Evolutionary conservation across 53 echinoderm and acorn worm genomes (phyloP).

Genomic region (Arbacia lixula): DNA sequence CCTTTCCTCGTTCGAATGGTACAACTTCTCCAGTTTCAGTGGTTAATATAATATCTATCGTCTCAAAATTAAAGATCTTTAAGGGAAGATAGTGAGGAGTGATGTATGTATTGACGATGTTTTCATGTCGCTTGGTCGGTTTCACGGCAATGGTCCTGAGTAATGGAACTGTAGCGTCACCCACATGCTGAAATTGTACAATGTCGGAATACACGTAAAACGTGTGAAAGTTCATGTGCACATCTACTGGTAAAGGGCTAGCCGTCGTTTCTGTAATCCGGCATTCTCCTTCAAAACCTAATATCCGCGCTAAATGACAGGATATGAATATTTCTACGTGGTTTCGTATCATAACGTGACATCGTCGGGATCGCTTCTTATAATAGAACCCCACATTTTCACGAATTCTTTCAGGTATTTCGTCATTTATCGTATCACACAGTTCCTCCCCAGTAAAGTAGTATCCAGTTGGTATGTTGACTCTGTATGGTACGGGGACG

Average conservation of each 20-base stretch:
- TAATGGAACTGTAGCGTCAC: slow-evolving; percentile 66
- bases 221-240: slow-evolving; percentile 56
- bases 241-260: slow-evolving; percentile 49
- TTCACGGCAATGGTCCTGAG: slow-evolving; percentile 46
- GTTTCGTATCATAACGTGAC: neutral
- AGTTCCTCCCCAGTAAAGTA: slow-evolving; percentile 13
- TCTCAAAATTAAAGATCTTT: slow-evolving; percentile 54
- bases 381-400: neutral
- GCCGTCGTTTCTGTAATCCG: neutral
- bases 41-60: slow-evolving; percentile 73
- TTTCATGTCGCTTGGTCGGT: slow-evolving; percentile 14
- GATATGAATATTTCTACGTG: slow-evolving; percentile 3
- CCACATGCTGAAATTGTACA: slow-evolving; percentile 60
- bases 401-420: neutral
- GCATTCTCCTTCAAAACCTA: slow-evolving; percentile 22
- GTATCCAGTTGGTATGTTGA: slow-evolving; percentile 19
- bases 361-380: neutral
- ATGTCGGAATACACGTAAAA: slow-evolving; percentile 73
- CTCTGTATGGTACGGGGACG: neutral
- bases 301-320: neutral
- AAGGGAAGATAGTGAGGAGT: slow-evolving; percentile 68
- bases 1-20: slow-evolving; percentile 70
- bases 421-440: slow-evolving; percentile 5
- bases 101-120: slow-evolving; percentile 50
- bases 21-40: slow-evolving; percentile 46